Base-by-base conservation (phyloP, 2,888 invertebrate species). In the Cheilosia vulpina region DNA sequence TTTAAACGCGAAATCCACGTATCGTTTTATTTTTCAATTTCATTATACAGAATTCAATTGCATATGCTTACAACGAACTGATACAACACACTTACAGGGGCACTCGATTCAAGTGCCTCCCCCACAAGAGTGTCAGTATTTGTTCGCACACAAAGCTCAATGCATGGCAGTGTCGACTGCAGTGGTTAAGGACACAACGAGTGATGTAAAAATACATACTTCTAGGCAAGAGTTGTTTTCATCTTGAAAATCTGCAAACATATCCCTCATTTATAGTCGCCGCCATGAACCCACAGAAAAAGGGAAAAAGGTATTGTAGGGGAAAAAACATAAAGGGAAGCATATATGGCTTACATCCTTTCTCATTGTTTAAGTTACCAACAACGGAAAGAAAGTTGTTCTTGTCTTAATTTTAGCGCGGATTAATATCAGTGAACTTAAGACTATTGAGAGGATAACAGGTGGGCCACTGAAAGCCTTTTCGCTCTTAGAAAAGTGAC, bases 161-260 rank as follows among this genome's bases (percentile, higher is more conserved):
- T 41, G 65, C 66, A 73, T 45, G 11, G 19, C 38, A 45, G 65
- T 34, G 50, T 38, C 41, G 57, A 15, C 60, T 45, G 53, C 17
- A 24, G 15, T 17, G 41, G 41, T 27, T 78, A 62, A 71, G 57
- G 47, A 47, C 9, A 27, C 65, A 63, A 63, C 58, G 71, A 78
- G 63, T 71, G 65, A 43, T 71, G 69, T 78, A 57, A 65, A 65
- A 31, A 65, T 15, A 78, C 50, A 63, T 50, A 71, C 71, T 78
- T 71, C 78, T 50, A 47, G 57, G 71, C 63, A 71, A 58, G 63
- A 78, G 78, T 50, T 68, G 62, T 73, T 68, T 73, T 80, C 80
- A 73, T 68, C 80, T 73, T 73, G 79, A 80, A 58, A 80, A 80
- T 80, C 60, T 66, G 66, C 60, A 80, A 80, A 80, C 79, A 79